phyloP scores from a whole-genome alignment of 2,797 vertebrate genomes.

The Moxostoma hubbsi region DNA sequence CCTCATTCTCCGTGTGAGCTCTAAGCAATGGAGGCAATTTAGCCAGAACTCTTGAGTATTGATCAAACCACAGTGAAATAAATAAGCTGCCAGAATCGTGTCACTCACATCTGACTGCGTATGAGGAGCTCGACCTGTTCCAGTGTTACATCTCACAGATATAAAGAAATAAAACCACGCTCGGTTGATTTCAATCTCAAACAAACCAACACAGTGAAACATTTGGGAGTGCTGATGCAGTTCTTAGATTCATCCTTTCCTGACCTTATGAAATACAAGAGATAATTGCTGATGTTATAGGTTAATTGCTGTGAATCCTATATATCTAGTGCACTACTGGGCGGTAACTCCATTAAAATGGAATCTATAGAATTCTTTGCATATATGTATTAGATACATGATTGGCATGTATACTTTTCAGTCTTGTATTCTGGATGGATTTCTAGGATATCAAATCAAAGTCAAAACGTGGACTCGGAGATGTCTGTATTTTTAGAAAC shows the following conservation, averaged over 20 bases:
- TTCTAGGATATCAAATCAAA: slow-evolving; percentile 17
- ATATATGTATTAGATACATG: background rate
- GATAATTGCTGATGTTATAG: background rate
- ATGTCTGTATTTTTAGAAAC: slow-evolving; percentile 54
- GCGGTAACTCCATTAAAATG: background rate
- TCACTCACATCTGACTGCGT: slow-evolving; percentile 60
- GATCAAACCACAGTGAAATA: slow-evolving; percentile 62
- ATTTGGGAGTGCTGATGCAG: slow-evolving; percentile 3
- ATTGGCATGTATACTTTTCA: background rate
- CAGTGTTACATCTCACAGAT: slow-evolving; percentile 39
- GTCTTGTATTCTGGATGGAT: background rate
- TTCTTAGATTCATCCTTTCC: background rate
- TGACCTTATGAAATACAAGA: background rate
- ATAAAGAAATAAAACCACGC: slow-evolving; percentile 47
- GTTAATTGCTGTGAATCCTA: background rate
- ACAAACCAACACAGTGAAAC: background rate
- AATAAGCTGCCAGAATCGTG: slow-evolving; percentile 62
- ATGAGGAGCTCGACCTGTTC: slow-evolving; percentile 50
- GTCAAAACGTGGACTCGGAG: background rate
- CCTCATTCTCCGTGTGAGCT: slow-evolving; percentile 55
- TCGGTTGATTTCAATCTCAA: slow-evolving; percentile 35
- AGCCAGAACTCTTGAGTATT: slow-evolving; percentile 60
- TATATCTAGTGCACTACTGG: too few species aligned
- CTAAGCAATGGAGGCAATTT: slow-evolving; percentile 62
- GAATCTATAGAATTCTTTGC: background rate